Conservation (phyloP, 2,797 vertebrate genomes). For the Acanthis flammea region DNA sequence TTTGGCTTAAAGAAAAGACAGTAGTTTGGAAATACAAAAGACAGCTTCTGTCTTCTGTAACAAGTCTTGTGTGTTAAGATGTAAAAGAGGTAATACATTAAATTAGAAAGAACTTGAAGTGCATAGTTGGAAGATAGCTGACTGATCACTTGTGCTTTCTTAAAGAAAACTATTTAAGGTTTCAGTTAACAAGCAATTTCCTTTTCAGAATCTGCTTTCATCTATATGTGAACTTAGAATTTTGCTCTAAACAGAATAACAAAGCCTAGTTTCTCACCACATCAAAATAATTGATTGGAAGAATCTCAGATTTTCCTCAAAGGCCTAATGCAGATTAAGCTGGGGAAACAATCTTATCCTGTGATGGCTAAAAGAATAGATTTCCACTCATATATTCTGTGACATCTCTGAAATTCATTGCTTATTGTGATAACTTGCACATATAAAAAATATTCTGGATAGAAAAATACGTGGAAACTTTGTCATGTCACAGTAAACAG, state of each 20-base stretch:
- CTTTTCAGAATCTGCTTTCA: slow-evolving; percentile 28
- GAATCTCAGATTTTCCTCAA: background rate
- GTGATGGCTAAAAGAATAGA: background rate
- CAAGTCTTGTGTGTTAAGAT: background rate
- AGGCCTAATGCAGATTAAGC: background rate
- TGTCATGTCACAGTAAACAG: background rate
- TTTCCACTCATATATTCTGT: background rate
- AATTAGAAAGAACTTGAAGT: slow-evolving; percentile 31
- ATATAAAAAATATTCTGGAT: background rate
- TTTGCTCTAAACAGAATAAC: background rate
- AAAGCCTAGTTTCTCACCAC: background rate
- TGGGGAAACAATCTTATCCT: background rate
- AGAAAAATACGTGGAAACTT: background rate
- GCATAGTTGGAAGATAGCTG: slow-evolving; percentile 28
- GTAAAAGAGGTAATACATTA: slow-evolving; percentile 37
- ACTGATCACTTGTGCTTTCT: slow-evolving; percentile 36
- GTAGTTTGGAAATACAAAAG: slow-evolving; percentile 61
- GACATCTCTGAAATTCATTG: background rate
- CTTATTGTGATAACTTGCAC: background rate
- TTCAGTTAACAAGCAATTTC: slow-evolving; percentile 33
- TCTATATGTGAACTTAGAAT: background rate
- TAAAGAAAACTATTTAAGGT: slow-evolving; percentile 23
- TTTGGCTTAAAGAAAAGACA: slow-evolving; percentile 61
- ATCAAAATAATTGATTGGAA: background rate
- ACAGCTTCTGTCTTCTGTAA: slow-evolving; percentile 32